Base-by-base conservation (phyloP, 2,888 invertebrate genomes). In the Timandra comae region DNA sequence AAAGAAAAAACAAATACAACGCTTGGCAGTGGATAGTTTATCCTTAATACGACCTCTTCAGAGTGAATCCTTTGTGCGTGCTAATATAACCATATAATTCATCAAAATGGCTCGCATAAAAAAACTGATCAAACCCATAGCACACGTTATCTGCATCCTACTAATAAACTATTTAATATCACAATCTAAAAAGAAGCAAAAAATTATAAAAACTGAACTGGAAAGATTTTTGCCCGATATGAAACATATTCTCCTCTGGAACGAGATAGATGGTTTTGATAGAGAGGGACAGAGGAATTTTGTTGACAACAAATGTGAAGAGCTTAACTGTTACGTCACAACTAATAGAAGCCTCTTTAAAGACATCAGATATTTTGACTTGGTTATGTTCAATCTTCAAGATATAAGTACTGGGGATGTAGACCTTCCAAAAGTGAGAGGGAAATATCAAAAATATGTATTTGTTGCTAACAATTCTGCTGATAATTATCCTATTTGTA, bases 381-480 rank as follows among this genome's bases (percentile, higher is more conserved):
- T 63, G 0, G 52, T 84, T 1, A 43, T 84, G 5, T 84, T 82
- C 26, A 70, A 73, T 51, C 42, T 62, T 6, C 59, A 67, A 50
- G 66, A 75, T 23, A 46, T 74, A 3, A 62, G 62, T 35, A 30
- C 29, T 2, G 49, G 51, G 4, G 30, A 12, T 1, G 27, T 33
- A 2, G 39, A 47, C 1, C 19, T 73, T 9, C 75, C 78, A 0
- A 33, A 38, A 16, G 24, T 48, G 1, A 64, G 82, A 35, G 57
- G 63, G 5, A 3, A 30, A 0, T 42, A 51, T n/a, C 82, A 82
- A 41, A 77, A 72, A 47, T 84, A 76, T 30, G 62, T 82, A 6
- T 78, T 81, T 34, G 70, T 69, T 3, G 70, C 77, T 0, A 77
- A 74, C 11, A 70, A 78, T 29, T 81, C 81, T 0, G 46, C 78